These are phyloP conservation scores for Drosophila baimaii DNA, from an alignment of 1,140 invertebrate species.

Conservation along the genomic window DNA sequence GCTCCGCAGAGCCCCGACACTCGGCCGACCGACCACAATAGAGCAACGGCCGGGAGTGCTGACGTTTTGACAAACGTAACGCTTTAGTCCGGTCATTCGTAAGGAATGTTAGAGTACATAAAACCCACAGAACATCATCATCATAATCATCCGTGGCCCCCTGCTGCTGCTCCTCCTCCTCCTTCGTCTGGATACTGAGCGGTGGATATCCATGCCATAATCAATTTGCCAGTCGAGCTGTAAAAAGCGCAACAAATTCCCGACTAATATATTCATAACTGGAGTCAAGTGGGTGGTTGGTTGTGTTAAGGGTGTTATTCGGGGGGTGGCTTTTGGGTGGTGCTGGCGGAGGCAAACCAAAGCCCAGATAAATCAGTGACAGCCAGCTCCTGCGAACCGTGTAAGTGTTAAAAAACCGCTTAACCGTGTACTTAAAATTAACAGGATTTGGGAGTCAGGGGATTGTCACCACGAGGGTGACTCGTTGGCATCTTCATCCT, in stretches of 20 bases:
- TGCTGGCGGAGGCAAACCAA: conserved; percentile 2
- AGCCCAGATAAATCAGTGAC: conserved; percentile 73
- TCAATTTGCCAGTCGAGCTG: conserved; percentile 58
- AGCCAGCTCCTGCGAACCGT: conserved; percentile 61
- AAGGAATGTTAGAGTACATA: conserved; percentile 42
- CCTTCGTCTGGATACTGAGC: conserved; percentile 22
- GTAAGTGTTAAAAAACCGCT: conserved; percentile 82
- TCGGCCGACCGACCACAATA: conserved; percentile 46
- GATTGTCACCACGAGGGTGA: conserved; percentile 10
- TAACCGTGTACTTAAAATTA: conserved; percentile 68
- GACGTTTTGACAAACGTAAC: conserved; percentile 81
- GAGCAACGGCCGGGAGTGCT: conserved; percentile 49
- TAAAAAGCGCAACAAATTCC: conserved; percentile 70
- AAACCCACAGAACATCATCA: conserved; percentile 35
- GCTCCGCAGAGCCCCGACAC: conserved; percentile 2
- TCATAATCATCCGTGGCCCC: conserved; percentile 26
- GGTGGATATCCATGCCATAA: conserved; percentile 38
- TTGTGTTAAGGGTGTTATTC: conserved; percentile 8
- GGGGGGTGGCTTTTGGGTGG: conserved; percentile 13
- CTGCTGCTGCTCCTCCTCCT: conserved; percentile 6
- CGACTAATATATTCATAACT: conserved; percentile 77
- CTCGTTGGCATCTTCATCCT: conserved; percentile 10
- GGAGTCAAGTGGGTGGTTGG: conserved; percentile 44
- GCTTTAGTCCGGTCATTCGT: conserved; percentile 59
- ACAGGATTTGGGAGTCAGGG: conserved; percentile 17